Percentiles rank a stretch among this genome's conserved stretches.
phyloP scores from a whole-genome alignment of 2,113 vertebrate genomes.

The Melanerpes aurifrons region DNA sequence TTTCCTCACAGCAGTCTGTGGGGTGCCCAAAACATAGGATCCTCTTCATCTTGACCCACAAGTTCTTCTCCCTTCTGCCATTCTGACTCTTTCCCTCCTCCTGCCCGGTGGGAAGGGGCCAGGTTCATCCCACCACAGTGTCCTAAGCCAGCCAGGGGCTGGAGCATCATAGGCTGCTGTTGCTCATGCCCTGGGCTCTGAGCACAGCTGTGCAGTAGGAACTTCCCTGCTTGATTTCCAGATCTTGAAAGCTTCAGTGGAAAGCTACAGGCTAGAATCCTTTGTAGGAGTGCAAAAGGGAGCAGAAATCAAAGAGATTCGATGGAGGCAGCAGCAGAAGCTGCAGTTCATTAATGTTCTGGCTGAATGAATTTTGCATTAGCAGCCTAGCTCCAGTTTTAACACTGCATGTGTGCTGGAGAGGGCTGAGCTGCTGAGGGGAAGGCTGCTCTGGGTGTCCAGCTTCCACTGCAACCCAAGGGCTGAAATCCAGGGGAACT shows the following conservation, averaged over 20 bases:
- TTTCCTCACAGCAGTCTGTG: background rate
- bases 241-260: background rate
- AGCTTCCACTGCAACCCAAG: background rate
- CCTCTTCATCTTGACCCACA: background rate
- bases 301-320: background rate
- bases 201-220: background rate
- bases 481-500: background rate
- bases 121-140: background rate
- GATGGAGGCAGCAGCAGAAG: background rate
- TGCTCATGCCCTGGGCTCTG: background rate
- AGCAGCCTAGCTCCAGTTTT: background rate
- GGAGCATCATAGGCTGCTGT: background rate
- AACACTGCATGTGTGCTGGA: background rate
- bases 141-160: background rate
- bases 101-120: rapidly evolving
- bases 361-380: background rate
- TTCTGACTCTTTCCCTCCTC: background rate
- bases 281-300: background rate
- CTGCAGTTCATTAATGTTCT: background rate
- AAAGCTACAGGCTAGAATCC: background rate
- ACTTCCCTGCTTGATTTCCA: background rate
- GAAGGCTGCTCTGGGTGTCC: background rate
- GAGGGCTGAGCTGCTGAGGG: background rate
- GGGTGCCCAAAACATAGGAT: background rate
- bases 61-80: background rate